These are phyloP conservation scores for Onychostruthus taczanowskii DNA, from an alignment of 2,113 vertebrate genomes.

Conservation along the genomic window DNA sequence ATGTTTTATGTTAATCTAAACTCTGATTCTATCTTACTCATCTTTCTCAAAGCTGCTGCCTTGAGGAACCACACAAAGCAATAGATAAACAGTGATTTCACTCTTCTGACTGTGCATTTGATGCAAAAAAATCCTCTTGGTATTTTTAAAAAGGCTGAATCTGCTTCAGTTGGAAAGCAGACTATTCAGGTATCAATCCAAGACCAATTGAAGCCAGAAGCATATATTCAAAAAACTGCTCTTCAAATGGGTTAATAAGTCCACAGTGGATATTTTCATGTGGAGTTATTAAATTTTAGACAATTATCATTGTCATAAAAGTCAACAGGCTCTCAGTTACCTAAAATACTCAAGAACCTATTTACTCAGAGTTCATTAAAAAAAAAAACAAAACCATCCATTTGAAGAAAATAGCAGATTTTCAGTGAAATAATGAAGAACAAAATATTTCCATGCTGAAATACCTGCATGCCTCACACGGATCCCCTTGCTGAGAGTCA, in stretches of 20 bases:
- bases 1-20: constrained; percentile 11
- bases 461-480: neutral
- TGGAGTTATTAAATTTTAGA: neutral
- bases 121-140: neutral
- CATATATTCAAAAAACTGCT: neutral
- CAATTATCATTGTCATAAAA: neutral
- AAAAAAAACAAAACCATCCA: neutral
- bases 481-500: neutral
- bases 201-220: neutral
- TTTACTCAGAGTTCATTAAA: neutral
- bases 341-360: neutral
- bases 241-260: constrained; percentile 41
- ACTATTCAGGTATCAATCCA: neutral
- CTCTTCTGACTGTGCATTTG: neutral
- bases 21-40: neutral
- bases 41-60: neutral
- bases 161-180: neutral
- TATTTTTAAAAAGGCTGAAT: constrained; percentile 11
- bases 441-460: neutral
- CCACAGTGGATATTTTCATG: neutral
- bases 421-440: neutral
- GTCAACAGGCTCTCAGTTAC: constrained; percentile 12
- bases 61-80: constrained; percentile 1
- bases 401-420: neutral
- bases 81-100: neutral